Evolutionary conservation across 2,113 vertebrate genomes (phyloP).

Genomic region (Mesembrinibis cayennensis): DNA sequence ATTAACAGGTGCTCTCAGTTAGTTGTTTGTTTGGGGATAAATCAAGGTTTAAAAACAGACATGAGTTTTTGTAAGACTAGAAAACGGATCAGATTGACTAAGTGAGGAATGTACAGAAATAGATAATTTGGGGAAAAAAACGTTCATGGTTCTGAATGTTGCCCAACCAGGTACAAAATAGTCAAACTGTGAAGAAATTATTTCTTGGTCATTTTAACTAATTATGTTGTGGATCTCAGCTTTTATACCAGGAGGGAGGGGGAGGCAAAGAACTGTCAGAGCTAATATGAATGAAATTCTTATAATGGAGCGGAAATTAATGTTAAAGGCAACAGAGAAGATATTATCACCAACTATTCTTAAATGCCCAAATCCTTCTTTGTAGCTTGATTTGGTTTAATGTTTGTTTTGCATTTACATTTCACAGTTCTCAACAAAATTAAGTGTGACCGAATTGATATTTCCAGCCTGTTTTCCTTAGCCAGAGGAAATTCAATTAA

Average conservation of each 20-base stretch:
- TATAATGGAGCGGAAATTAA: not conserved
- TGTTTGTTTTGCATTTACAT: not conserved
- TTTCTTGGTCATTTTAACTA: not conserved
- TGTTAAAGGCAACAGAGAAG: not conserved
- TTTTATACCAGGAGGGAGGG: not conserved
- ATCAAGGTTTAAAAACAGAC: not conserved
- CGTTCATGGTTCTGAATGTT: not conserved
- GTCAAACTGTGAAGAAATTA: not conserved
- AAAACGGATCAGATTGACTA: not conserved
- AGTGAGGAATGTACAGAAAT: not conserved
- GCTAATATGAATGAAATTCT: not conserved
- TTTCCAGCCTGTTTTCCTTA: not conserved
- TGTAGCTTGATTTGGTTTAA: not conserved
- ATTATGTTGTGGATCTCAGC: not conserved
- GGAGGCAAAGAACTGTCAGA: not conserved
- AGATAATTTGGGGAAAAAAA: not conserved
- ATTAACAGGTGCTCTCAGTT: not conserved
- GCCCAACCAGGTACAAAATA: not conserved
- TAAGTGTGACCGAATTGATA: not conserved
- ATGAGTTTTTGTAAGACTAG: not conserved
- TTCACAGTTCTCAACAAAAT: conserved; percentile 16
- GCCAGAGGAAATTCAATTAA: conserved; percentile 39
- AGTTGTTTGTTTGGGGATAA: not conserved
- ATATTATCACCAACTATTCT: not conserved
- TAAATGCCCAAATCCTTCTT: not conserved